These are phyloP conservation scores for Pasiphila rectangulata DNA, from an alignment of 2,888 invertebrate genomes.

Conservation along the genomic window DNA sequence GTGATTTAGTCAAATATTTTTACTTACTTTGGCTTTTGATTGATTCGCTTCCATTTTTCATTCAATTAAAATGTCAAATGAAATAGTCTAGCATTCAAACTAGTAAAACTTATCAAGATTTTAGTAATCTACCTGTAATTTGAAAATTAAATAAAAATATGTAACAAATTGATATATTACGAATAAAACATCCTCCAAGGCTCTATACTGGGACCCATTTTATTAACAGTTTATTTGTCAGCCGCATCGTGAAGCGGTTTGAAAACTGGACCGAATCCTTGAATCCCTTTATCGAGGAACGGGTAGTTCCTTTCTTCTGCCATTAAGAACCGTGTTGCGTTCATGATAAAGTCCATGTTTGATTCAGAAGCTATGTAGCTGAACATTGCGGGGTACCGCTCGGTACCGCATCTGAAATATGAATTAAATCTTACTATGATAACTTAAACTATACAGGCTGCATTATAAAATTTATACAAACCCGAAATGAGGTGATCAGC, in stretches of 20 bases:
- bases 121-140: no score
- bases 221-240: not conserved
- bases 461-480: not conserved
- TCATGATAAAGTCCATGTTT: constrained; percentile 61
- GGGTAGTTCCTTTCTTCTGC: constrained; percentile 54
- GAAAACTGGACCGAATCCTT: not conserved
- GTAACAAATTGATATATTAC: not conserved
- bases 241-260: not conserved
- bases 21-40: no score
- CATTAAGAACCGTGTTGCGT: constrained; percentile 57
- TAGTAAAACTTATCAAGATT: no score
- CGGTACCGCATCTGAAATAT: constrained; percentile 62
- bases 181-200: constrained; percentile 1
- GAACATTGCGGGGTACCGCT: constrained; percentile 67
- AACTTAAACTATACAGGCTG: no score
- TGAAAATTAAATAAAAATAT: no score
- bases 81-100: no score
- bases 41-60: no score
- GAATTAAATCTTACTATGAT: no score
- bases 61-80: no score
- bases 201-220: not conserved
- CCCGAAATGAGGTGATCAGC: not conserved
- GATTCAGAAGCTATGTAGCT: constrained; percentile 52
- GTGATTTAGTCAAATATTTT: no score
- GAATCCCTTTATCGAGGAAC: constrained; percentile 44